Percentiles rank a stretch among this genome's conserved stretches.
phyloP scores from a whole-genome alignment of 2,797 vertebrate species.

The Vireo griseus region DNA sequence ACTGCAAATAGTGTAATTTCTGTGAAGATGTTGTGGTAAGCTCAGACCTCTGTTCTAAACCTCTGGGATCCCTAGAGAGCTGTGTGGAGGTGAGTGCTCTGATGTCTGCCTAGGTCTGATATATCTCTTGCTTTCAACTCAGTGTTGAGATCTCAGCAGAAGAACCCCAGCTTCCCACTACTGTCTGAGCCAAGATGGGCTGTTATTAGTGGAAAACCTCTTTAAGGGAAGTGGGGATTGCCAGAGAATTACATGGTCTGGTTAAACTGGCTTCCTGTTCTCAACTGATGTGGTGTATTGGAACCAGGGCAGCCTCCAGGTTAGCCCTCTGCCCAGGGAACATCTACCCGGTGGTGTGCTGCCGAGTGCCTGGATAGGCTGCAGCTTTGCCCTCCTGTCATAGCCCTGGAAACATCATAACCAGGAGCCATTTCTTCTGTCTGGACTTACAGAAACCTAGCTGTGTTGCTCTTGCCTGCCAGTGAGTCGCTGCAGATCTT shows the following conservation, averaged over 20 bases:
- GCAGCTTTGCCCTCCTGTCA: background rate
- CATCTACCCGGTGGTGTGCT: background rate
- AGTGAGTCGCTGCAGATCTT: background rate
- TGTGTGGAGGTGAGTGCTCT: background rate
- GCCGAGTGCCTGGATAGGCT: background rate
- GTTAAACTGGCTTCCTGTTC: background rate
- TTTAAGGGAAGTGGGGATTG: background rate
- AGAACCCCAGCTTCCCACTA: background rate
- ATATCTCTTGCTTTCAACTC: background rate
- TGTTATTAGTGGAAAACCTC: background rate
- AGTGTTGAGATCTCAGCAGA: background rate
- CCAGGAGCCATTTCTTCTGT: background rate
- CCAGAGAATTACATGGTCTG: background rate
- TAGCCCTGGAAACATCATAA: background rate
- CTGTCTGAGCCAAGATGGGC: background rate
- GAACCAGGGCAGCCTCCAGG: background rate
- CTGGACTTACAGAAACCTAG: background rate
- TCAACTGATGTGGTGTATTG: fast-evolving
- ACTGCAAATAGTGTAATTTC: background rate
- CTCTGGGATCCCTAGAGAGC: background rate
- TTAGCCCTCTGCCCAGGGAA: background rate
- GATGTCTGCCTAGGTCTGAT: background rate
- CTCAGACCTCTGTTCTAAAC: background rate
- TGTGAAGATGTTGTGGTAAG: background rate
- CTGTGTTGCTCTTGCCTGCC: background rate